A percentile compares a stretch with the other conserved stretches of the same genome.
Conservation (phyloP, 2,113 vertebrate species). For the Cryptomyrus ogoouensis region DNA sequence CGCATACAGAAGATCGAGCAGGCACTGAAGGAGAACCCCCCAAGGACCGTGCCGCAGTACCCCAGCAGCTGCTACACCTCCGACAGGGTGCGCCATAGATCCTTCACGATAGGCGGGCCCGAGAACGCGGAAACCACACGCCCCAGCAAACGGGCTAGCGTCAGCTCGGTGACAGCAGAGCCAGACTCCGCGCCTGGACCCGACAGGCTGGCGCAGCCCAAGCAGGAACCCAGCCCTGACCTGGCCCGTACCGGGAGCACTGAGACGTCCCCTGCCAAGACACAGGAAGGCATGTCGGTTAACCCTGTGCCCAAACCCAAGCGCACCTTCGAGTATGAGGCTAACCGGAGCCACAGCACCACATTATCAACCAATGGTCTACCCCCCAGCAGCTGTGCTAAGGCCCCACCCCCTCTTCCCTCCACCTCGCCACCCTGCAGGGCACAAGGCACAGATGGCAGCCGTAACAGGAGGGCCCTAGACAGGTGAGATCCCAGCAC, state of each 20-base stretch:
- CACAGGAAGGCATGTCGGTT: constrained; percentile 61
- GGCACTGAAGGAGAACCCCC: constrained; percentile 85
- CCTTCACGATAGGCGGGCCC: constrained; percentile 60
- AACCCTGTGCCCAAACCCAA: constrained; percentile 97
- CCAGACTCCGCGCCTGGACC: constrained; percentile 61
- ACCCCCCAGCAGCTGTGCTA: constrained; percentile 67
- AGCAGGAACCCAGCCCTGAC: constrained; percentile 61
- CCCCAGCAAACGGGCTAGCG: constrained; percentile 64
- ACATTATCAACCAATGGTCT: constrained; percentile 76
- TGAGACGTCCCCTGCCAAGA: constrained; percentile 55
- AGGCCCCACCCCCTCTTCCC: constrained; percentile 80
- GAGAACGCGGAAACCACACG: constrained; percentile 66
- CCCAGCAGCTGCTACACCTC: constrained; percentile 91
- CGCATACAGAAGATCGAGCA: constrained; percentile 97
- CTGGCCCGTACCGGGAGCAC: constrained; percentile 58
- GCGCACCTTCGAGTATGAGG: constrained; percentile 97
- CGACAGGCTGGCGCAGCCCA: constrained; percentile 68
- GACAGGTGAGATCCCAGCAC: constrained; percentile 71
- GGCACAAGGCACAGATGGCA: constrained; percentile 67
- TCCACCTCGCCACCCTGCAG: constrained; percentile 81
- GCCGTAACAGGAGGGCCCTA: constrained; percentile 68
- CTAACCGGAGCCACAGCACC: constrained; percentile 77
- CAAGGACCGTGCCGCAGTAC: constrained; percentile 76
- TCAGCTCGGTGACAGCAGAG: constrained; percentile 66
- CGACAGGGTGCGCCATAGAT: constrained; percentile 74